Evolutionary conservation across 2,113 vertebrate species (phyloP).

Genomic region (Passer montanus): DNA sequence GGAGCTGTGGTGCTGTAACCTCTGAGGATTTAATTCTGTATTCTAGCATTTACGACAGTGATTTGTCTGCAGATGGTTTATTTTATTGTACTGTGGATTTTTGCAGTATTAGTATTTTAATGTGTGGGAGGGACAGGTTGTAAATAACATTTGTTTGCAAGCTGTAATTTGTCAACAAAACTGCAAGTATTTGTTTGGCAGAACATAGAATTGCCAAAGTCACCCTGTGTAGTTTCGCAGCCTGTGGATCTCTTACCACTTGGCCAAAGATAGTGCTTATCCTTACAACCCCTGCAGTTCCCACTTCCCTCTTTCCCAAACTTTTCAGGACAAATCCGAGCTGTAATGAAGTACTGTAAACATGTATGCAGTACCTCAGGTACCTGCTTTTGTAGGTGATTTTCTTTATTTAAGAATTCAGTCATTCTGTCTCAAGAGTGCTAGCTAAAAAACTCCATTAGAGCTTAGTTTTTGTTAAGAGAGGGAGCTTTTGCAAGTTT

Average conservation of each 20-base stretch:
- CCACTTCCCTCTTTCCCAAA: neutral
- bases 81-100: neutral
- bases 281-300: neutral
- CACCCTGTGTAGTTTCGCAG: neutral
- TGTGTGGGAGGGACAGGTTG: neutral
- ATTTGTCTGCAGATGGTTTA: neutral
- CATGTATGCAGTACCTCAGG: neutral
- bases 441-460: neutral
- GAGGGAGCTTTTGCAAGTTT: neutral
- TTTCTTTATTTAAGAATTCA: neutral
- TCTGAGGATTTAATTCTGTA: neutral
- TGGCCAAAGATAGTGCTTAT: neutral
- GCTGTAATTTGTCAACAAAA: neutral
- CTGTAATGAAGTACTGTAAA: neutral
- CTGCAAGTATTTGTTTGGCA: neutral
- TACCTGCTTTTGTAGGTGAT: neutral
- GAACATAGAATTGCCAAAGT: rapidly evolving
- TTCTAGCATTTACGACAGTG: neutral
- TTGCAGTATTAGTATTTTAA: neutral
- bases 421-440: neutral
- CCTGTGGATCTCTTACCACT: neutral
- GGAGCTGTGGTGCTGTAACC: neutral
- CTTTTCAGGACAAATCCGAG: neutral
- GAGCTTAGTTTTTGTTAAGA: neutral
- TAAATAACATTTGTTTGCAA: neutral